These are phyloP conservation scores for Hylia prasina DNA, from an alignment of 2,113 vertebrate species.

Conservation along the genomic window DNA sequence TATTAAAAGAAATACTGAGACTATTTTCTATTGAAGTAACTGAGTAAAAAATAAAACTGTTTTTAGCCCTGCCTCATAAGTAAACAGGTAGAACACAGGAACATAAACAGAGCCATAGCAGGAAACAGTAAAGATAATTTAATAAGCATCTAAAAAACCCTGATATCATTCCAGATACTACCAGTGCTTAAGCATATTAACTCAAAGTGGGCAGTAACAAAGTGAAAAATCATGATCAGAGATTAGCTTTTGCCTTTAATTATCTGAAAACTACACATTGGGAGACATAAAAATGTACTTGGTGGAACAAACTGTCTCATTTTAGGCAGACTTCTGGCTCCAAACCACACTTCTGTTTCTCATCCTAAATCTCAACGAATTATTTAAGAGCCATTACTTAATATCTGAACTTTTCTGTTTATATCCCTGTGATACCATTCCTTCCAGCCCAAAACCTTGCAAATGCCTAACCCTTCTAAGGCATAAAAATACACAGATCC, in stretches of 20 bases:
- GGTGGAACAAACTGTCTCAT: neutral
- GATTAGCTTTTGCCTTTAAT: neutral
- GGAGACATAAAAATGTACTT: neutral
- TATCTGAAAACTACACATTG: neutral
- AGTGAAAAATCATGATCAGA: neutral
- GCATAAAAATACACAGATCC: neutral
- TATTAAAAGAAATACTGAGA: neutral
- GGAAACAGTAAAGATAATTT: neutral
- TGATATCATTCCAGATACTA: neutral
- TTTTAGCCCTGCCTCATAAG: neutral
- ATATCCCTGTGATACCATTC: neutral
- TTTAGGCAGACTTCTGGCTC: neutral
- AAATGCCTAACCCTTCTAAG: neutral
- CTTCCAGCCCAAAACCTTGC: neutral
- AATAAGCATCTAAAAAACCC: neutral
- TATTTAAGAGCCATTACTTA: neutral
- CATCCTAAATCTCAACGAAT: neutral
- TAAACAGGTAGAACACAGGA: neutral
- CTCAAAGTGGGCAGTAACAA: neutral
- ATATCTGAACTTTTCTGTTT: neutral
- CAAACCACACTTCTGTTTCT: neutral
- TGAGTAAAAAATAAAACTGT: neutral
- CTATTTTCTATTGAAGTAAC: neutral
- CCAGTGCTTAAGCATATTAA: neutral
- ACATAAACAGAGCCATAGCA: neutral